Evolutionary conservation across 2,113 vertebrate genomes (phyloP), one percentile per base, ranked within the genome.

Genomic region (Neopipo cinnamomea): DNA sequence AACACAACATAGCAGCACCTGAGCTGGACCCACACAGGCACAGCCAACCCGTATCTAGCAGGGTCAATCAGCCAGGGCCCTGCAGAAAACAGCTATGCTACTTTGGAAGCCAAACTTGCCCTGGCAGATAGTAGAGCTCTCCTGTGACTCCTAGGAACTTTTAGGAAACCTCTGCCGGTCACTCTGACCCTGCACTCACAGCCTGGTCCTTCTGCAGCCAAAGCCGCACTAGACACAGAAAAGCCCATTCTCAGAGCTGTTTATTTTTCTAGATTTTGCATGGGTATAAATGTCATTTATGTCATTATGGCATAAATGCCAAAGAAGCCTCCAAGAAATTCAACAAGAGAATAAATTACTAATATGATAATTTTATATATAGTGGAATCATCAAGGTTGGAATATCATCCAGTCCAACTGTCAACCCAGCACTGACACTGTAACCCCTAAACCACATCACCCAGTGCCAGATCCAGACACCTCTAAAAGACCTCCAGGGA

Each of bases 21-120:
- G 5, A 58, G 30, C 49, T 14, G 59, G 28, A 7, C 42, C 17
- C 55, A 31, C 0, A 0, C 44, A 42, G 19, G 27, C 1, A 2
- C 28, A 79, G 53, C 21, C 67, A 75, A 50, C 37, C 33, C 39
- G 16, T 3, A 5, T 27, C n/a, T 55, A 78, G 30, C 0, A 1
- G 44, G 39, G 19, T 8, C 73, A 44, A 35, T 25, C 50, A 70
- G 37, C 53, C 58, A 73, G 21, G 24, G 20, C 17, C 37, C 37
- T 47, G 24, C 22, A 68, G 55, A 56, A 84, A 33, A n/a, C 55
- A 70, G 49, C 30, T 18, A 28, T 1, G 3, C 37, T 33, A 30
- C 10, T 30, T 37, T 22, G 12, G 65, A 56, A 81, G 75, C 22
- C 58, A 37, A 67, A 50, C 24, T 33, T 85, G 30, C 10, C 35